Conservation (phyloP, 2,113 vertebrate genomes). For the Seriola quinqueradiata region DNA sequence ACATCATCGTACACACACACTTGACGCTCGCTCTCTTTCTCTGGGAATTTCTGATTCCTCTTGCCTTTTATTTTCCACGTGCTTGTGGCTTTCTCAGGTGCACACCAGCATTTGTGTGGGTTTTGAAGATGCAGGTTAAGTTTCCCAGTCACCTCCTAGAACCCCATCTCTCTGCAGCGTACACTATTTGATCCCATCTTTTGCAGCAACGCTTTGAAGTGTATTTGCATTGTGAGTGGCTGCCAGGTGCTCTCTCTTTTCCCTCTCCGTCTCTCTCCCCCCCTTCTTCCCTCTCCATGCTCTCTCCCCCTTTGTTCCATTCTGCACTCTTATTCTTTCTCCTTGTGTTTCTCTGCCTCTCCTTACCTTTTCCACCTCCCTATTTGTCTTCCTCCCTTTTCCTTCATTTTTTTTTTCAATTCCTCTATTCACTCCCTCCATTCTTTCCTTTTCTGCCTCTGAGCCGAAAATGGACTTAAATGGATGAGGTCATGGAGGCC, state of each 20-base stretch:
- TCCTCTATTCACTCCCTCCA: constrained; percentile 39
- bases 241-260: constrained; percentile 56
- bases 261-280: background rate
- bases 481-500: constrained; percentile 83
- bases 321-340: constrained; percentile 23
- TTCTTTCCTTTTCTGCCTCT: constrained; percentile 49
- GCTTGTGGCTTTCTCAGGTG: constrained; percentile 11
- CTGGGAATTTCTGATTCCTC: background rate
- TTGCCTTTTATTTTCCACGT: background rate
- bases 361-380: constrained; percentile 47
- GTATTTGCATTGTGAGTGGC: constrained; percentile 69
- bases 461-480: constrained; percentile 81
- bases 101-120: constrained; percentile 22
- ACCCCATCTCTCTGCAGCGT: constrained; percentile 35
- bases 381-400: constrained; percentile 59
- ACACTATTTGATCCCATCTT: constrained; percentile 56
- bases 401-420: constrained; percentile 21
- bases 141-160: constrained; percentile 43
- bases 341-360: constrained; percentile 41
- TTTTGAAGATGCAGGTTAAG: constrained; percentile 54
- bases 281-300: background rate
- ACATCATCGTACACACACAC: constrained; percentile 9
- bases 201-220: constrained; percentile 68
- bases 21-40: background rate
- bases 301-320: constrained; percentile 12